Percentiles rank a stretch among this genome's conserved stretches.
Conservation (phyloP, 2,797 vertebrate species). For the Periparus ater region DNA sequence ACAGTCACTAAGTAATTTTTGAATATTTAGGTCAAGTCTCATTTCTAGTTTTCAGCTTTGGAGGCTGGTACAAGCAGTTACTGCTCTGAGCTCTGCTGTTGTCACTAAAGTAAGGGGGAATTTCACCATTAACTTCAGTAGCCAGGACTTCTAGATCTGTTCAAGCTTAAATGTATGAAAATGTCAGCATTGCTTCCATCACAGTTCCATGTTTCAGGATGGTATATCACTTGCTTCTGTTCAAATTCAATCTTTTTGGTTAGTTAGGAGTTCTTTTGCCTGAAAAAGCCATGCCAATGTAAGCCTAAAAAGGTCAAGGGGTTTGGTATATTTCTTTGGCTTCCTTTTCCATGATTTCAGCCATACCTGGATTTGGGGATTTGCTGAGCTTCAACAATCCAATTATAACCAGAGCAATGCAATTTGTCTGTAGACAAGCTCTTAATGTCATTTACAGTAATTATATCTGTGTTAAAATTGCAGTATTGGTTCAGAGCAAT, state of each 20-base stretch:
- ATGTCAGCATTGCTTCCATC: not conserved
- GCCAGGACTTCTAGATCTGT: not conserved
- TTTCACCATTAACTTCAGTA: not conserved
- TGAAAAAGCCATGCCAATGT: not conserved
- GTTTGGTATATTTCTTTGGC: not conserved
- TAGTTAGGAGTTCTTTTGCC: not conserved
- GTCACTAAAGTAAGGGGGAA: not conserved
- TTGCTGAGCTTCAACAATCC: conserved; percentile 18
- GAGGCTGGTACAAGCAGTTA: not conserved
- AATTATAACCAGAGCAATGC: conserved; percentile 37
- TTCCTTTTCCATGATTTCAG: not conserved
- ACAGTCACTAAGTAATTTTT: conserved; percentile 1
- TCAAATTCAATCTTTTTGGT: not conserved
- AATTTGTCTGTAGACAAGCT: conserved; percentile 51
- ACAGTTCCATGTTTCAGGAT: not conserved
- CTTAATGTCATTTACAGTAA: conserved; percentile 43
- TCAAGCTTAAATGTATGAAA: not conserved
- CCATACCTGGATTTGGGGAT: not conserved
- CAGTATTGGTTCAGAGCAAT: not conserved
- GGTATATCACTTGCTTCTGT: not conserved
- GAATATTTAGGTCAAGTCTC: conserved; percentile 51
- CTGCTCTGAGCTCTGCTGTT: not conserved
- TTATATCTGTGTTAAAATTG: conserved; percentile 27
- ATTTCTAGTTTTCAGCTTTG: not conserved
- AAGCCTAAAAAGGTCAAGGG: not conserved